Base-by-base conservation (phyloP, 1,140 invertebrate species). In the Drosophila murphyi region DNA sequence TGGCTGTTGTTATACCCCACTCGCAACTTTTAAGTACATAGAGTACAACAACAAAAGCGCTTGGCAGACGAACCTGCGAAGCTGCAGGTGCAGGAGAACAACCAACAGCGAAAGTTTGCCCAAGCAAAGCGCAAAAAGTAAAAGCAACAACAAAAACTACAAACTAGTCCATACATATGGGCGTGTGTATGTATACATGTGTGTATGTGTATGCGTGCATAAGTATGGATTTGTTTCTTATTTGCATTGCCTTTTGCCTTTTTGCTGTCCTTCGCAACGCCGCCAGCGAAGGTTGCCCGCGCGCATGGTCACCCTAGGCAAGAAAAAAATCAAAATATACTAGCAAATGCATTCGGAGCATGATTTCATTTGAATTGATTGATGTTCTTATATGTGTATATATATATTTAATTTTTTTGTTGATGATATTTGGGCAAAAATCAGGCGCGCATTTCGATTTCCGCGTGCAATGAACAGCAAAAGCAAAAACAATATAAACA, bases 71-170 rank as follows among this genome's bases (percentile, higher is more conserved):
- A 20, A 20, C 20, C 20, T 20, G 20, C 37, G 35, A 56, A 50
- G 54, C 12, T 37, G 41, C 51, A 48, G 41, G 59, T 39, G 51
- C 62, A 65, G 62, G 29, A 47, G n/a, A 39, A 35, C 28, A 50
- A 28, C 45, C 34, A 72, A 31, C 51, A 74, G 65, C 72, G 72
- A 74, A 74, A 74, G 72, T 74, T 20, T 69, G 29, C n/a, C 56
- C 54, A 72, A 56, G 51, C n/a, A 37, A 65, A 60, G 34, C 39
- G 48, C 8, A 51, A 45, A 45, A 35, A 43, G 8, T 5, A 39
- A 20, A 34, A 55, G 12, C 50, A 54, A 28, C 39, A 37, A 35
- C 35, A 65, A 47, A 1, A 20, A 20, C 20, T 56, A 39, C 29
- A 39, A 5, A 37, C n/a, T 37, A 32, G 37, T 20, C 20, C 39